Conservation (phyloP, 1,140 invertebrate species). For the Papilio polyxenes region DNA sequence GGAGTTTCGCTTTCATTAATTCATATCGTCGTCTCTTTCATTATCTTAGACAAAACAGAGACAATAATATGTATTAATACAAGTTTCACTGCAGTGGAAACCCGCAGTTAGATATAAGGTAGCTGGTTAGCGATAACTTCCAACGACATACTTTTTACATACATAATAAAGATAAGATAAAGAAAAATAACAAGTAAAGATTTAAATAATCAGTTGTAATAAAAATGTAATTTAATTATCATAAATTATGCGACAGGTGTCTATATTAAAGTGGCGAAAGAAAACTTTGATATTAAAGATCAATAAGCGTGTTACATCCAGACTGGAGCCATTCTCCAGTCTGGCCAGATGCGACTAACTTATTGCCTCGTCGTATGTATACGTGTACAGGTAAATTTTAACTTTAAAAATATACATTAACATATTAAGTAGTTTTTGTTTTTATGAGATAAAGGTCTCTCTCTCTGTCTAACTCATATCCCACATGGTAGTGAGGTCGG, state of each 20-base stretch:
- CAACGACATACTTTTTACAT: constrained; percentile 19
- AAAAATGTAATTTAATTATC: neutral
- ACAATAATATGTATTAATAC: neutral
- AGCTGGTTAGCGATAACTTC: constrained; percentile 14
- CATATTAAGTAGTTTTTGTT: neutral
- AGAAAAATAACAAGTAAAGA: constrained; percentile 25
- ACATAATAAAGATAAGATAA: constrained; percentile 13
- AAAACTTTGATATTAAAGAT: neutral
- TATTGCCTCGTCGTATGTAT: neutral
- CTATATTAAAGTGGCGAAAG: too few species aligned
- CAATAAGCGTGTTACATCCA: neutral
- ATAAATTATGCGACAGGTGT: neutral
- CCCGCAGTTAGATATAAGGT: constrained; percentile 1
- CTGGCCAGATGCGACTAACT: neutral
- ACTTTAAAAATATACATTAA: neutral
- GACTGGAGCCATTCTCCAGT: neutral
- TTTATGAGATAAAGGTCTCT: too few species aligned
- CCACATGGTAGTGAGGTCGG: too few species aligned
- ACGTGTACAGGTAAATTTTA: neutral
- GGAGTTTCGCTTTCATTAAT: too few species aligned
- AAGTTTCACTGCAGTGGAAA: neutral
- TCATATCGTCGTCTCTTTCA: too few species aligned
- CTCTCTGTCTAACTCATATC: too few species aligned
- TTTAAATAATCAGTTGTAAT: constrained; percentile 5
- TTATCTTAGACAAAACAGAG: neutral